phyloP scores from a whole-genome alignment of 2,888 invertebrate genomes.

The Loripinus fragilis region DNA sequence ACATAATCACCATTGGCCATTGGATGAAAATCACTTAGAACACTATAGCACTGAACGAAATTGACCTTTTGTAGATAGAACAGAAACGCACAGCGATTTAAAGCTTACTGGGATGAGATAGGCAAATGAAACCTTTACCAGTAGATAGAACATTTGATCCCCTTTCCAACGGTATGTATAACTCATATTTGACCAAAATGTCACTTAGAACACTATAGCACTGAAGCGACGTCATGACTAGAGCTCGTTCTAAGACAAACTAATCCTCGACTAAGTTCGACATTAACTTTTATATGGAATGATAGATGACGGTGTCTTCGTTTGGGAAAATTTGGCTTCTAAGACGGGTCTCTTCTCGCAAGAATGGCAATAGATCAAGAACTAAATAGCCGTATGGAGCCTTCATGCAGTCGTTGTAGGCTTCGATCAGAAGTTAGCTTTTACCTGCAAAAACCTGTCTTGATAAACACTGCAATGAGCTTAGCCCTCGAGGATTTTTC shows the following conservation, averaged over 20 bases:
- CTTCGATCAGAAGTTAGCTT: neutral
- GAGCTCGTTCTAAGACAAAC: neutral
- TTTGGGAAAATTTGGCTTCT: neutral
- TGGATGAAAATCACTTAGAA: too few species aligned
- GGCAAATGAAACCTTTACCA: too few species aligned
- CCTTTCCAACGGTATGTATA: too few species aligned
- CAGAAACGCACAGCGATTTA: too few species aligned
- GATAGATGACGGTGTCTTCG: neutral
- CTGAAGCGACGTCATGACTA: too few species aligned
- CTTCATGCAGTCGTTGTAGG: conserved; percentile 13
- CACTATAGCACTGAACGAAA: too few species aligned
- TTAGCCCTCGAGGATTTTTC: conserved; percentile 2
- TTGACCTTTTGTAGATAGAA: too few species aligned
- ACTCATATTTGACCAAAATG: too few species aligned
- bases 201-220: too few species aligned
- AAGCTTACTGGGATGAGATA: too few species aligned
- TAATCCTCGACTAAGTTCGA: neutral
- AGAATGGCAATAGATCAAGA: neutral
- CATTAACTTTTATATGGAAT: neutral
- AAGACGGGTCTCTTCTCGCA: neutral
- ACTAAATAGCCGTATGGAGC: neutral
- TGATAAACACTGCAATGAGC: neutral
- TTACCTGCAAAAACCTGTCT: conserved; percentile 1
- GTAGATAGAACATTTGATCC: too few species aligned
- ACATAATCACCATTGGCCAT: too few species aligned